These are phyloP conservation scores for Lingula anatina DNA, from an alignment of 2,888 invertebrate species.

Conservation along the genomic window DNA sequence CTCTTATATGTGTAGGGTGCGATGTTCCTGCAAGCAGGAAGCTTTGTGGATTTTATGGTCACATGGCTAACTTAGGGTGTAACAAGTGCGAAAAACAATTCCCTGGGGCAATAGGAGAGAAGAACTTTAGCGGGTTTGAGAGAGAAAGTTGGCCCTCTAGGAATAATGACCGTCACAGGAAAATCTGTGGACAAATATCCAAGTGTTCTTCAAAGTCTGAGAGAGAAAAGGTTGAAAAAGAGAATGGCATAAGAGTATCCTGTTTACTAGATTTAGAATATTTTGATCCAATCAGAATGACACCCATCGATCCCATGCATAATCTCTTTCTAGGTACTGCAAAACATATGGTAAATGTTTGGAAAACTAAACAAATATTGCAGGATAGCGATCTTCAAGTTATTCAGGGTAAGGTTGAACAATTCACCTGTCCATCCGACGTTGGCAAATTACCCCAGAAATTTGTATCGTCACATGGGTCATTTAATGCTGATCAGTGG, in stretches of 20 bases:
- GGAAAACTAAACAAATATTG: slow-evolving; percentile 3
- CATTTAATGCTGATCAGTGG: slow-evolving; percentile 9
- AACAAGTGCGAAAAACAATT: slow-evolving; percentile 6
- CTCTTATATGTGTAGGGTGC: slow-evolving; percentile 5
- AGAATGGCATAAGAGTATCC: neutral
- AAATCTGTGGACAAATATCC: neutral
- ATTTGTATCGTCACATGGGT: neutral
- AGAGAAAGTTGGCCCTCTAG: slow-evolving; percentile 3
- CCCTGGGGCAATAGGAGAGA: slow-evolving; percentile 3
- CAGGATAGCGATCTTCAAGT: neutral
- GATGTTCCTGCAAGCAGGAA: slow-evolving; percentile 8
- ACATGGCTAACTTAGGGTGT: slow-evolving; percentile 5
- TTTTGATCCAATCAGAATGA: slow-evolving; percentile 8
- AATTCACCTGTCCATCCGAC: neutral
- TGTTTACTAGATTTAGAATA: slow-evolving; percentile 5
- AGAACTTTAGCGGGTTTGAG: slow-evolving; percentile 6
- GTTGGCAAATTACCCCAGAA: neutral
- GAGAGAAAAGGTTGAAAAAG: slow-evolving; percentile 1
- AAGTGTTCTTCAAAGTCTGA: slow-evolving; percentile 3
- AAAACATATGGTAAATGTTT: slow-evolving; percentile 4
- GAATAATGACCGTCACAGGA: neutral
- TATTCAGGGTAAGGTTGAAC: slow-evolving; percentile 7
- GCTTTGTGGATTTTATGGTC: slow-evolving; percentile 6
- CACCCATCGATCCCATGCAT: slow-evolving; percentile 6
- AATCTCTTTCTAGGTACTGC: slow-evolving; percentile 7